Evolutionary conservation across 1,140 invertebrate genomes (phyloP).

Genomic region (Ectropis grisescens): DNA sequence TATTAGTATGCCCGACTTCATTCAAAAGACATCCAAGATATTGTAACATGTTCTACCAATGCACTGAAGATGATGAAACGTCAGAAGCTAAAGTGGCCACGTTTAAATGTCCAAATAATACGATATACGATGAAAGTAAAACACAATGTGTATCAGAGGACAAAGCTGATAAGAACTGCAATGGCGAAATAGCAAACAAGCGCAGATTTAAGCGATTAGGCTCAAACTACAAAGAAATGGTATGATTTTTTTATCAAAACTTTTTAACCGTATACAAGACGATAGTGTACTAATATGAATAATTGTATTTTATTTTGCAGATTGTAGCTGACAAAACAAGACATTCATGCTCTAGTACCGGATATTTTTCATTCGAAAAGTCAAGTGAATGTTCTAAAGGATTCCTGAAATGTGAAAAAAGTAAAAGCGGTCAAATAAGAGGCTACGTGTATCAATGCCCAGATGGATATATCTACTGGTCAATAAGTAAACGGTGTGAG

Average conservation of each 20-base stretch:
- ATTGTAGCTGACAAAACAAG: constrained; percentile 68
- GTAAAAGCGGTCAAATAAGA: constrained; percentile 68
- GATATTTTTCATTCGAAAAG: constrained; percentile 77
- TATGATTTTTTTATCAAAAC: too few relatives aligned
- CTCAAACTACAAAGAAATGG: constrained; percentile 62
- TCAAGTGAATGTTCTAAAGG: constrained; percentile 76
- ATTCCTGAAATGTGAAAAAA: constrained; percentile 80
- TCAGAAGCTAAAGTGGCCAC: constrained; percentile 80
- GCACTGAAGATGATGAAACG: constrained; percentile 73
- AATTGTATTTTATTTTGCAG: constrained; percentile 57
- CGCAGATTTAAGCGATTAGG: constrained; percentile 71
- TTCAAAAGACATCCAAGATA: constrained; percentile 86
- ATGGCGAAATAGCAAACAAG: constrained; percentile 65
- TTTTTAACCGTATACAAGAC: too few relatives aligned
- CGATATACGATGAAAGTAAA: constrained; percentile 80
- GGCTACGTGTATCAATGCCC: constrained; percentile 85
- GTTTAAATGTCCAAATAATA: constrained; percentile 81
- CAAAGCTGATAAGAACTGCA: constrained; percentile 71
- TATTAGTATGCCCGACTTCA: constrained; percentile 83
- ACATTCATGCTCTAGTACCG: constrained; percentile 76
- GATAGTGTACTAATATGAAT: too few relatives aligned
- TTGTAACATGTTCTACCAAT: constrained; percentile 89
- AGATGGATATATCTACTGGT: constrained; percentile 81
- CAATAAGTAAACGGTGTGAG: constrained; percentile 82
- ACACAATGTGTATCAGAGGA: constrained; percentile 77